These are phyloP conservation scores for Malthinus flaveolus DNA, from an alignment of 2,888 invertebrate species.

Conservation along the genomic window DNA sequence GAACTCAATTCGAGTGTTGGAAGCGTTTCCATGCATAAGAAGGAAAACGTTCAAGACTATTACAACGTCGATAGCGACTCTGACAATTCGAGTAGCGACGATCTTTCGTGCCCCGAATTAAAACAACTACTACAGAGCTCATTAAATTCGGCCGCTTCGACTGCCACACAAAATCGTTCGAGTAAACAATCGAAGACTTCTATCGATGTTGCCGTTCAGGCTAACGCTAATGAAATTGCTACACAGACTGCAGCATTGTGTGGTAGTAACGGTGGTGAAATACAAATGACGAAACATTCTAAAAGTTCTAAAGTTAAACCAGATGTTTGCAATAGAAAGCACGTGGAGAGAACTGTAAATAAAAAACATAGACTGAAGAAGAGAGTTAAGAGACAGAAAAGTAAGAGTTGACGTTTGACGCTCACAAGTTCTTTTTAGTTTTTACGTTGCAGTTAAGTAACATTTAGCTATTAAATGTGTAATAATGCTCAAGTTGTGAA, in stretches of 20 bases:
- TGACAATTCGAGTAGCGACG: slow-evolving; percentile 42
- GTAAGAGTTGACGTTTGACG: background rate
- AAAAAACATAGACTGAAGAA: background rate
- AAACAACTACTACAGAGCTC: slow-evolving; percentile 55
- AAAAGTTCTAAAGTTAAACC: no score
- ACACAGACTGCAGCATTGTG: slow-evolving; percentile 49
- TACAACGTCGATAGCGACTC: slow-evolving; percentile 32
- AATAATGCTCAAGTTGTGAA: no score
- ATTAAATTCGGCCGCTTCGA: slow-evolving; percentile 49
- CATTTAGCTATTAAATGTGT: no score
- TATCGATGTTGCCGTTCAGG: slow-evolving; percentile 63
- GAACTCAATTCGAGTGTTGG: slow-evolving; percentile 36
- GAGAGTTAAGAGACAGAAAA: background rate
- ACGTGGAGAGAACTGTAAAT: background rate
- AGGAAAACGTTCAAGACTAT: slow-evolving; percentile 25
- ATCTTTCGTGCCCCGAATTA: slow-evolving; percentile 55
- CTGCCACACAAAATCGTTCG: slow-evolving; percentile 37
- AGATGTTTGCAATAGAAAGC: background rate
- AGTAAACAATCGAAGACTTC: slow-evolving; percentile 60
- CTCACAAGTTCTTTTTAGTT: no score
- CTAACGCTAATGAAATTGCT: slow-evolving; percentile 60
- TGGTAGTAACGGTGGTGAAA: background rate
- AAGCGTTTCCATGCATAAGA: slow-evolving; percentile 8
- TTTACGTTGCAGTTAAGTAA: no score
- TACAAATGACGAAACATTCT: no score